Conservation (phyloP, 2,113 vertebrate genomes). For the Zosterops borbonicus region DNA sequence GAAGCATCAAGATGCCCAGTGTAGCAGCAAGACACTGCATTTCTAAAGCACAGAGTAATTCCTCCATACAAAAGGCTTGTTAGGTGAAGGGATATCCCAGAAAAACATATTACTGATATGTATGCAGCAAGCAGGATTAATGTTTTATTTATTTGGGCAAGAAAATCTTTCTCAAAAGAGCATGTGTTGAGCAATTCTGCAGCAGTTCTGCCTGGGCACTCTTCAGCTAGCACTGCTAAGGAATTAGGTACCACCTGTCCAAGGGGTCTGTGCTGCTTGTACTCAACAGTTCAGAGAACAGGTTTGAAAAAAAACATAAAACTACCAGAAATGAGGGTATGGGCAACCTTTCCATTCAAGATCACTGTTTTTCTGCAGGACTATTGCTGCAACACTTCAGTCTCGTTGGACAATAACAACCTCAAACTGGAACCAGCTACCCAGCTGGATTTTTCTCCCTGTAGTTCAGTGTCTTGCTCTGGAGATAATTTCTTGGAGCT, state of each 20-base stretch:
- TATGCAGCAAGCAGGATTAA: not conserved
- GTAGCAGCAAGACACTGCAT: not conserved
- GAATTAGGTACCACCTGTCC: not conserved
- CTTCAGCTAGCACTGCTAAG: not conserved
- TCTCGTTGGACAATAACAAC: not conserved
- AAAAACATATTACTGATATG: not conserved
- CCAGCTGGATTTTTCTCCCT: not conserved
- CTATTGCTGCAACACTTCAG: not conserved
- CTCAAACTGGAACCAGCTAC: not conserved
- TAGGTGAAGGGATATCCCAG: not conserved
- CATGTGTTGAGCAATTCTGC: not conserved
- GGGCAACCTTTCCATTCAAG: not conserved
- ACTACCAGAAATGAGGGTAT: not conserved
- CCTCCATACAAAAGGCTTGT: not conserved
- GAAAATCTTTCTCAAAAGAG: not conserved
- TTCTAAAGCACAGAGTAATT: not conserved
- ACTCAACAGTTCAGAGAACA: not conserved
- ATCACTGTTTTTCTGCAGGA: not conserved
- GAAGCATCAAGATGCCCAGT: accelerated
- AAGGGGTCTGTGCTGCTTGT: not conserved
- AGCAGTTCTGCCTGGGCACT: not conserved
- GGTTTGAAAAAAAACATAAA: not conserved
- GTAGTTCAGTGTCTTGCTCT: not conserved
- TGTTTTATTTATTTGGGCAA: not conserved
- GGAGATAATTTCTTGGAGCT: not conserved